phyloP scores from a whole-genome alignment of 2,797 vertebrate genomes.

The Cyclura pinguis region DNA sequence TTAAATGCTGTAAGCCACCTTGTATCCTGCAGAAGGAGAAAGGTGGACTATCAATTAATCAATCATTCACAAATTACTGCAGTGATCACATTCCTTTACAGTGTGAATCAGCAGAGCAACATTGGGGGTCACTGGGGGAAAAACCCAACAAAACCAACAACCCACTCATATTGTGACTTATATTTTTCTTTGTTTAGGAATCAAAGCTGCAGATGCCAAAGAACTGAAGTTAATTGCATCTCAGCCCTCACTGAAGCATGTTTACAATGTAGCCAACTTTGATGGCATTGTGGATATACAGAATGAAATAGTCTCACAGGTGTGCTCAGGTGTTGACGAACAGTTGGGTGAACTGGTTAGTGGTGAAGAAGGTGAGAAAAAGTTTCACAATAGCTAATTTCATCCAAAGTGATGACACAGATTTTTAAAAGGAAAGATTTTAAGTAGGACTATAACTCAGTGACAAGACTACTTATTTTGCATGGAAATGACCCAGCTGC shows the following conservation, averaged over 20 bases:
- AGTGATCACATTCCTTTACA: background rate
- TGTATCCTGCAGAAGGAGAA: no score
- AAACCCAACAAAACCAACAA: no score
- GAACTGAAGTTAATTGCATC: conserved; percentile 92
- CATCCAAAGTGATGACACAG: conserved; percentile 24
- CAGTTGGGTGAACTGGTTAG: conserved; percentile 89
- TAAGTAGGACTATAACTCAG: background rate
- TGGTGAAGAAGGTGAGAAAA: conserved; percentile 90
- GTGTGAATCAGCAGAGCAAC: background rate
- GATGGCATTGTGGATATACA: conserved; percentile 88
- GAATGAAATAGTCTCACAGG: conserved; percentile 85
- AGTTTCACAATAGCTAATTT: background rate
- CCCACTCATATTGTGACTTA: background rate
- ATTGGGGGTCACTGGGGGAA: background rate
- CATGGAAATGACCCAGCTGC: no score
- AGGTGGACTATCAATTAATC: no score
- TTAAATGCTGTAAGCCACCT: no score
- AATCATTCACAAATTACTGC: no score
- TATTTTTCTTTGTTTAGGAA: conserved; percentile 79
- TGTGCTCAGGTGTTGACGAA: conserved; percentile 91
- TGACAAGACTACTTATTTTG: background rate
- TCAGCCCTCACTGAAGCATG: conserved; percentile 85
- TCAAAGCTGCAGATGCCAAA: conserved; percentile 90
- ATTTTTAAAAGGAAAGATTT: background rate
- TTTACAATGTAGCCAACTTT: conserved; percentile 88